These are phyloP conservation scores for Parus major DNA, from an alignment of 2,113 vertebrate genomes.

Conservation along the genomic window DNA sequence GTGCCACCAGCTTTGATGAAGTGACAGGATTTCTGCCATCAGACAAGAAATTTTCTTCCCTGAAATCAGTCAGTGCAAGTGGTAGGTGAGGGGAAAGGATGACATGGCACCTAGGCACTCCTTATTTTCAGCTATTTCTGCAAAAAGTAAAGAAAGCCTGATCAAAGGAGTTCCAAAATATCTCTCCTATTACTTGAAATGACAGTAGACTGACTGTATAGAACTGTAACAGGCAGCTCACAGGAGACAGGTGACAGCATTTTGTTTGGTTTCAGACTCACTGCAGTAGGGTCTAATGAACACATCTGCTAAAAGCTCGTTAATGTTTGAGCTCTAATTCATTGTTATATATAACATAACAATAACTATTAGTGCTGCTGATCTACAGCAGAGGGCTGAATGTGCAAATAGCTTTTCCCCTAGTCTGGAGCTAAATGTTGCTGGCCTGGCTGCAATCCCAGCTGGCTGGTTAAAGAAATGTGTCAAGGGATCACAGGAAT, in stretches of 20 bases:
- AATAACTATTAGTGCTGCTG: neutral
- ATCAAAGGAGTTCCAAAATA: conserved; percentile 17
- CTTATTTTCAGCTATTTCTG: neutral
- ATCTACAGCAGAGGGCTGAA: neutral
- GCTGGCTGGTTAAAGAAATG: neutral
- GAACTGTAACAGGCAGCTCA: neutral
- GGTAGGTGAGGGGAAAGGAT: neutral
- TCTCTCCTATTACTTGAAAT: neutral
- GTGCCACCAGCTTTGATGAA: neutral
- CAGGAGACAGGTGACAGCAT: neutral
- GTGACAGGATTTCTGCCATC: neutral
- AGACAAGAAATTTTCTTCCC: neutral
- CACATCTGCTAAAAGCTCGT: neutral
- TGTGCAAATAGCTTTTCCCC: neutral
- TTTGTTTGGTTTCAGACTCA: neutral
- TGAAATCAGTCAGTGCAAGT: neutral
- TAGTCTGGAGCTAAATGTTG: neutral
- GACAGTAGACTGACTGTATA: neutral
- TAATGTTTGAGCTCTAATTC: neutral
- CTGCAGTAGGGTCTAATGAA: neutral
- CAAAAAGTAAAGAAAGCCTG: neutral
- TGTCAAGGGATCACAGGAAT: neutral
- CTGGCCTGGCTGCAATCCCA: conserved; percentile 6
- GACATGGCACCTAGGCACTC: neutral
- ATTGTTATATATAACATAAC: neutral